phyloP scores from a whole-genome alignment of 2,888 invertebrate genomes.

The Latrodectus elegans region DNA sequence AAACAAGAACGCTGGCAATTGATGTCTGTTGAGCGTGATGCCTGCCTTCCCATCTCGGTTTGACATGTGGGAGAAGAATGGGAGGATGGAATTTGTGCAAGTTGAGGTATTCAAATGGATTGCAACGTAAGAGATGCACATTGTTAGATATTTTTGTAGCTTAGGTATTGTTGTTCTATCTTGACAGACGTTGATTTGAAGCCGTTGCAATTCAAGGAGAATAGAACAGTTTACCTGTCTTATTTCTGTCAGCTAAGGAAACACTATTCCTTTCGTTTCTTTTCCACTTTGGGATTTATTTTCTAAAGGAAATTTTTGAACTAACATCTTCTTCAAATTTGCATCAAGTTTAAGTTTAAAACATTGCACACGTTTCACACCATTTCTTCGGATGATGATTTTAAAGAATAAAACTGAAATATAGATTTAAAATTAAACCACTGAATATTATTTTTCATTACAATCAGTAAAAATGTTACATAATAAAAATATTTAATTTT shows the following conservation, averaged over 20 bases:
- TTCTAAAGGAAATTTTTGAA: too few relatives aligned
- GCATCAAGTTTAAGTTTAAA: too few relatives aligned
- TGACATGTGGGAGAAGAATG: conserved; percentile 18
- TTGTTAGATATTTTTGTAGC: conserved; percentile 17
- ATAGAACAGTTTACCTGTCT: conserved; percentile 15
- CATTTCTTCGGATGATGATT: too few relatives aligned
- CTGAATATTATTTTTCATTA: too few relatives aligned
- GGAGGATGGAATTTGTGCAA: background rate
- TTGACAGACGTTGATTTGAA: conserved; percentile 41
- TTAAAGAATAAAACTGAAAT: too few relatives aligned
- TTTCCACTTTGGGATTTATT: background rate
- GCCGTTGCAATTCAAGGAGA: background rate
- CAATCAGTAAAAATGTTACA: too few relatives aligned
- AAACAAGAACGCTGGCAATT: background rate
- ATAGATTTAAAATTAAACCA: too few relatives aligned
- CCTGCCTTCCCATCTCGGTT: background rate
- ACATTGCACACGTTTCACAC: too few relatives aligned
- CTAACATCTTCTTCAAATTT: too few relatives aligned
- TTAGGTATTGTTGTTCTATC: conserved; percentile 37
- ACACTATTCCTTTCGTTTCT: background rate
- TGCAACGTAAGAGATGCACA: background rate
- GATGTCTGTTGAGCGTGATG: conserved; percentile 24
- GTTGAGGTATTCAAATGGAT: conserved; percentile 28
- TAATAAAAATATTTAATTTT: too few relatives aligned
- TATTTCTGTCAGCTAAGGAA: conserved; percentile 8